Percentiles rank a stretch among this genome's conserved stretches.
These are phyloP conservation scores for Chrysocyon brachyurus DNA, from an alignment of 2,797 vertebrate species.

Conservation along the genomic window DNA sequence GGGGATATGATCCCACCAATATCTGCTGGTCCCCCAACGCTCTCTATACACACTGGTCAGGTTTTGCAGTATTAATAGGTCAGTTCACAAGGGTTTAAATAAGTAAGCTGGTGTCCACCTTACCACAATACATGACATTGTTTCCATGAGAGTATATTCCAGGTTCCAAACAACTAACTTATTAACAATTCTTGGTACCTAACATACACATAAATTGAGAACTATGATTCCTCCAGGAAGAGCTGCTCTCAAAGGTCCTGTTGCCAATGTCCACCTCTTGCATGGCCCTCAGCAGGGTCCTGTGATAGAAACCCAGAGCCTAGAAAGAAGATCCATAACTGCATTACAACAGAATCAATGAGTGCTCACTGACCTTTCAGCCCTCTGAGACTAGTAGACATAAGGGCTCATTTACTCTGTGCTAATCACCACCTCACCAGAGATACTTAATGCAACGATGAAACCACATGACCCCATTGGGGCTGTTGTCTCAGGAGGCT, in stretches of 20 bases:
- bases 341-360: accelerated
- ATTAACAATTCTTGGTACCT: not conserved
- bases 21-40: not conserved
- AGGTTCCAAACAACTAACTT: not conserved
- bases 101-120: not conserved
- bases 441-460: not conserved
- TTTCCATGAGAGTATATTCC: not conserved
- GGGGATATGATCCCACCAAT: accelerated
- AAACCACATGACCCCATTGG: accelerated
- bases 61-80: too few species aligned
- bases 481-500: not conserved
- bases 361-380: not conserved
- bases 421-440: too few species aligned
- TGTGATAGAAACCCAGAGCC: not conserved
- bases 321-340: accelerated
- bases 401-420: not conserved
- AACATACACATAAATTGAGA: not conserved
- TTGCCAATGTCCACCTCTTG: not conserved
- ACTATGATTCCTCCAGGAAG: not conserved
- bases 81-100: accelerated
- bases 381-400: not conserved
- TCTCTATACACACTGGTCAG: not conserved
- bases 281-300: too few species aligned
- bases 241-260: not conserved
- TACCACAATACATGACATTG: accelerated